Conservation (phyloP, 53 echinoderm and acorn worm species). For the Echinometra lucunter region DNA sequence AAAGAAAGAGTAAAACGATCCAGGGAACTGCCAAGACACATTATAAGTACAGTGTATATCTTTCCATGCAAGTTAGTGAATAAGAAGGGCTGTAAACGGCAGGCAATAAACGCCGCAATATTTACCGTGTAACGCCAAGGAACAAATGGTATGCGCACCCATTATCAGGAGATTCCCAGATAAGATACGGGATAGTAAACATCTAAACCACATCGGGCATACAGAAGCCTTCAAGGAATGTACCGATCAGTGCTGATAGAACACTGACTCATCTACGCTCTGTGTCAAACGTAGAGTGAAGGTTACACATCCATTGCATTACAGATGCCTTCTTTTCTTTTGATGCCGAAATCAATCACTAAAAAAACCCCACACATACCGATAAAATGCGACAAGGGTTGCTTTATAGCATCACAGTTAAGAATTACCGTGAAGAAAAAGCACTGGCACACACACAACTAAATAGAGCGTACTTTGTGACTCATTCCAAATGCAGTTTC, state of each 20-base stretch:
- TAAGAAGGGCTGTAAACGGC: constrained; percentile 13
- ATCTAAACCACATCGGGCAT: constrained; percentile 44
- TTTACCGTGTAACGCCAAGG: constrained; percentile 33
- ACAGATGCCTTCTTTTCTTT: neutral
- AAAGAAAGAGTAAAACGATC: too few relatives aligned
- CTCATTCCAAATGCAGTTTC: too few relatives aligned
- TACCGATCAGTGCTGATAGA: neutral
- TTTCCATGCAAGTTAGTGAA: neutral
- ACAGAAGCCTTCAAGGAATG: constrained; percentile 45
- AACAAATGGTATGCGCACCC: constrained; percentile 29
- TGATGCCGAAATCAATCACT: too few relatives aligned
- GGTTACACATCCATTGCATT: neutral
- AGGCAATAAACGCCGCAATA: constrained; percentile 10
- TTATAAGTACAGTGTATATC: neutral
- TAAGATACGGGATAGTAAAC: constrained; percentile 47
- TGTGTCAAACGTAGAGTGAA: neutral
- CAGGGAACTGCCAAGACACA: neutral
- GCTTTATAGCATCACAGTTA: too few relatives aligned
- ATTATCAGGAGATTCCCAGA: constrained; percentile 39
- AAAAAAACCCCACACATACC: too few relatives aligned
- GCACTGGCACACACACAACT: too few relatives aligned
- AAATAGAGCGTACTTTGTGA: too few relatives aligned
- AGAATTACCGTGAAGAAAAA: too few relatives aligned
- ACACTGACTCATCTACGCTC: constrained; percentile 42
- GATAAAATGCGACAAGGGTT: too few relatives aligned